phyloP scores from a whole-genome alignment of 2,797 vertebrate genomes.

The Mastacembelus armatus region DNA sequence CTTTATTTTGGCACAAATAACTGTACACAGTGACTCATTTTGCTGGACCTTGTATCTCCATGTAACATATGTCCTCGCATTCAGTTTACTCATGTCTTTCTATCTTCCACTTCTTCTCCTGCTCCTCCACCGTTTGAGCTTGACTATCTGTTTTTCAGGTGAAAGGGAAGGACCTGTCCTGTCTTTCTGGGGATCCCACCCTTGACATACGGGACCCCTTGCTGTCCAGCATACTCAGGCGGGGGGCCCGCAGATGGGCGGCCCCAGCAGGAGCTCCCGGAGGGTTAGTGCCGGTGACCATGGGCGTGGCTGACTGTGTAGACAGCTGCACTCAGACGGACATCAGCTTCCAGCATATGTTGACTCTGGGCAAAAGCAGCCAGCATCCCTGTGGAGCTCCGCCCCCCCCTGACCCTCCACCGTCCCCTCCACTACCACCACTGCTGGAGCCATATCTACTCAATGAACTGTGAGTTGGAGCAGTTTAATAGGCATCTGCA shows the following conservation, averaged over 20 bases:
- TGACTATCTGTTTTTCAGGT: slow-evolving; percentile 73
- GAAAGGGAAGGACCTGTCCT: slow-evolving; percentile 87
- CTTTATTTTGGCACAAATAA: neutral
- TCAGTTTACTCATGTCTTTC: no score
- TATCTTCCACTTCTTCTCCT: slow-evolving; percentile 6
- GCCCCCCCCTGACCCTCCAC: slow-evolving; percentile 74
- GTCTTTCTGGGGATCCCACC: slow-evolving; percentile 85
- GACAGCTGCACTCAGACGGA: slow-evolving; percentile 93
- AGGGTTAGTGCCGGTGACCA: slow-evolving; percentile 66
- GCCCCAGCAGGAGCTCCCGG: slow-evolving; percentile 60
- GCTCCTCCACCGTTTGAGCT: slow-evolving; percentile 18
- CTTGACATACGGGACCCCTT: slow-evolving; percentile 84
- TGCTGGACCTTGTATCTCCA: neutral
- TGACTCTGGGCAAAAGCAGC: slow-evolving; percentile 85
- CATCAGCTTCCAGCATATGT: slow-evolving; percentile 93
- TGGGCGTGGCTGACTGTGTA: slow-evolving; percentile 85
- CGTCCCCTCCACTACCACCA: slow-evolving; percentile 74
- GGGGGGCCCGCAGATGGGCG: slow-evolving; percentile 83
- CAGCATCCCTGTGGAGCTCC: slow-evolving; percentile 84
- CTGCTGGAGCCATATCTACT: slow-evolving; percentile 87
- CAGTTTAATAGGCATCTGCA: slow-evolving; percentile 25
- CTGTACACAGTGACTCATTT: neutral
- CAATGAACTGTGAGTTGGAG: slow-evolving; percentile 87
- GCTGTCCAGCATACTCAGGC: slow-evolving; percentile 85
- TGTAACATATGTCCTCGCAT: no score